Evolutionary conservation across 2,888 invertebrate species (phyloP), one percentile per base, ranked within the genome.

Genomic region (Oscheius myriophilus): DNA sequence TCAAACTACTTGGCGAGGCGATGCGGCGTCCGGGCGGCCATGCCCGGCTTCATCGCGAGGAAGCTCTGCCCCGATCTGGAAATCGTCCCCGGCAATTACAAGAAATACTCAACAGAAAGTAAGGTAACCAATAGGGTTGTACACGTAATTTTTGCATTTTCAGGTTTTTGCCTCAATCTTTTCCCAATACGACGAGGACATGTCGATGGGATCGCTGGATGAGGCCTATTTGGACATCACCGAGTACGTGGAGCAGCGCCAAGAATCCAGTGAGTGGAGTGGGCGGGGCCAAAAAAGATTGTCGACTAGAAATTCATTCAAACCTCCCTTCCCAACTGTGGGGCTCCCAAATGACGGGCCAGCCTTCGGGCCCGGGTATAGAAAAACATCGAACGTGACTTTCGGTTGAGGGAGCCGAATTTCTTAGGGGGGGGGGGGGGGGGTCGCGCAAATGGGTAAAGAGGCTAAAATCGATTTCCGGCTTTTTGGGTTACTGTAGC

Each of bases 31-130:
- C 86, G 91, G 52, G 90, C 91, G 9, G 91, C 89, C 3, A 91
- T 91, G 90, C 90, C 91, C 1, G 91, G 90, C 0, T 91, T 90
- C 80, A 90, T 91, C 67, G 90, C 87, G 1, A 88, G 87, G 67
- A 90, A 90, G 78, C 86, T 91, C 7, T 91, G 91, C 79, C 90
- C 91, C 0, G 84, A 89, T 41, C 86, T 91, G 1, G 85, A 88
- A 6, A 88, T 91, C 49, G 89, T 91, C 1, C 88, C 88, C 0
- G 80, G 85, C 14, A 88, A 90, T 83, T 90, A 89, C 78, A 81
- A 86, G 21, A 90, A 90, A 81, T 90, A 90, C 80, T 84, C 84
- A 0, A 83, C 82, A 41, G 88, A 88, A 18, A 89, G 89, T 73
- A 77, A 84, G 53, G 80, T 87, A 66, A 39, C 11, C 41, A 9